Base-by-base conservation (phyloP, 2,797 vertebrate genomes). In the Gymnopithys bicolor region DNA sequence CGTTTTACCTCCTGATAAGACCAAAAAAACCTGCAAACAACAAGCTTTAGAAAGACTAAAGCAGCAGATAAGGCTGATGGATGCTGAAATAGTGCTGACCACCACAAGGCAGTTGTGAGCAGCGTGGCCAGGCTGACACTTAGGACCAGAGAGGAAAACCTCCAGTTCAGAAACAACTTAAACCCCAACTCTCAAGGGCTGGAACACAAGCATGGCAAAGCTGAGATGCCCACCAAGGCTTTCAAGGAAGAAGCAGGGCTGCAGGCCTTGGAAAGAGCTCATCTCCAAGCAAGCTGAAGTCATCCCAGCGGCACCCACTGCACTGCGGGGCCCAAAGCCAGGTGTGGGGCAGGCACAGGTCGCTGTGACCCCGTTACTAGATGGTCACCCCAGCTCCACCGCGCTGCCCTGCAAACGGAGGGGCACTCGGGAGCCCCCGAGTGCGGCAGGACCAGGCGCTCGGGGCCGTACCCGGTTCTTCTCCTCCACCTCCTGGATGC, bases 401-500 rank as follows among this genome's bases (percentile, higher is more conserved):
- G 12, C 16, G 4, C 59, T 10, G 39, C 22, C 56, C 66, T 24
- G 43, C 58, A 19, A 28, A 19, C 35, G 25, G 8, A 60, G 27
- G 18, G 35, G 9, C 25, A 7, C 59, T 14, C 59, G 28, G 59
- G 5, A 70, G 23, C 43, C 37, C 51, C 39, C 2, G 4, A 9
- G 25, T 21, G 2, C 17, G 19, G 25, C 48, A n/a, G 19, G 6
- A n/a, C 2, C 7, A 39, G 28, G 55, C 28, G 7, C 59, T 30
- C 1, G 14, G 21, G 24, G 37, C 75, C 89, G 41, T 93, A 99
- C 99, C 98, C 98, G 97, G 94, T 98, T 99, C 96, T 98, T 99
- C 92, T 99, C 99, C 94, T 99, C 98, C 66, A 98, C 98, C 79
- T 98, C 95, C 94, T 98, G 98, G 62, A 99, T 97, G 56, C 98